Evolutionary conservation across 2,797 vertebrate genomes (phyloP), one percentile per base, ranked within the genome.

Genomic region (Okamejei kenojei): DNA sequence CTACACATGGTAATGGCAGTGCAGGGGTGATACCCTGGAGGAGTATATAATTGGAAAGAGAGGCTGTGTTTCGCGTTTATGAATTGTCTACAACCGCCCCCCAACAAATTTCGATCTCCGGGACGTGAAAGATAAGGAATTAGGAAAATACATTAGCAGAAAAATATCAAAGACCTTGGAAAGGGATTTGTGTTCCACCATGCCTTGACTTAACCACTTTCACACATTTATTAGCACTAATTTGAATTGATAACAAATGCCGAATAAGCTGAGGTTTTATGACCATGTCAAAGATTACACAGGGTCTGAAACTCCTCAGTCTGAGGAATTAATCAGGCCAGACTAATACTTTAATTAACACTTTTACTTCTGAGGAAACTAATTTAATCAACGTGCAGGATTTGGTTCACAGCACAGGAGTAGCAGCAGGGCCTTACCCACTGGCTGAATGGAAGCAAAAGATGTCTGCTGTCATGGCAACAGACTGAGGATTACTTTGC

Each of bases 381-480:
- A 95, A 96, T 95, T 95, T 94, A 93, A 94, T 94, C 86, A 94
- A 93, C 86, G 93, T 94, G 94, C 94, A 94, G 93, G 84, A 88
- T 88, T 63, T 17, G 84, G 61, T 65, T 88, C 84, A 88, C 32
- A 88, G 61, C 29, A 9, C 84, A 88, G 29, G 19, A 73, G 71
- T 45, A 81, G 35, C 84, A 88, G 84, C 61, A 88, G 84, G 61
- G 29, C 61, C 38, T 91, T 91, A 17, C 3, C 96, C 96, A 96
- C 97, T 97, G 96, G 96, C 95, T 97, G 96, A 97, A 97, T 97
- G 96, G 97, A 96, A 97, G 96, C 97, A 95, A 95, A 95, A 95
- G 94, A 95, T 96, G 97, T 98, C 98, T 98, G 97, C 97, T 98
- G 97, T 97, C 97, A 98, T 98, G 97, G 98, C 97, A 98, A 98